These are phyloP conservation scores for Sinohyriopsis cumingii DNA, from an alignment of 2,888 invertebrate genomes.

Conservation along the genomic window DNA sequence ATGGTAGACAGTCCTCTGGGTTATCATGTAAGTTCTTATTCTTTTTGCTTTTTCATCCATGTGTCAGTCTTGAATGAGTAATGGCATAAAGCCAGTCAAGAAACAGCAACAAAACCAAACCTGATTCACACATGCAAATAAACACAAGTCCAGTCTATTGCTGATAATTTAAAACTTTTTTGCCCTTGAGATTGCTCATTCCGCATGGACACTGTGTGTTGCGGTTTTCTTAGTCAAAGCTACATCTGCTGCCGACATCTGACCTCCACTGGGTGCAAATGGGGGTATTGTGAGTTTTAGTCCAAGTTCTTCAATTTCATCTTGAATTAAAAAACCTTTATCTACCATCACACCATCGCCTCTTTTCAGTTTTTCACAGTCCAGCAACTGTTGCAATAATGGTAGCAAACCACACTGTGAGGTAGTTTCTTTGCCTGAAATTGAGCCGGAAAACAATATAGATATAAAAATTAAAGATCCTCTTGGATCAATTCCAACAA, in stretches of 20 bases:
- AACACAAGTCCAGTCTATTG: slow-evolving; percentile 5
- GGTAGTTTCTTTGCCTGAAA: slow-evolving; percentile 29
- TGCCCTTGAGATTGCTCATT: slow-evolving; percentile 16
- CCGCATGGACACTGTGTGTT: slow-evolving; percentile 19
- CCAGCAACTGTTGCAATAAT: slow-evolving; percentile 11
- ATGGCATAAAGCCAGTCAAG: too few species aligned
- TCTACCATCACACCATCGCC: slow-evolving; percentile 17
- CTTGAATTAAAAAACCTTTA: slow-evolving; percentile 18
- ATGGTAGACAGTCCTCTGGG: too few species aligned
- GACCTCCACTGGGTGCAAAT: slow-evolving; percentile 7
- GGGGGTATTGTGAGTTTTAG: slow-evolving; percentile 21
- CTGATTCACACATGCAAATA: slow-evolving; percentile 15
- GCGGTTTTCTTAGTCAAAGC: slow-evolving; percentile 11
- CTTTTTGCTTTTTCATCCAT: too few species aligned
- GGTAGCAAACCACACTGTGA: slow-evolving; percentile 17
- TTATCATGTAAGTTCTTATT: too few species aligned
- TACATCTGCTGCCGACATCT: too few species aligned
- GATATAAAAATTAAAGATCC: slow-evolving; percentile 32
- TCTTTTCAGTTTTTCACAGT: slow-evolving; percentile 6
- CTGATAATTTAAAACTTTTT: slow-evolving; percentile 23
- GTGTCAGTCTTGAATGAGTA: too few species aligned
- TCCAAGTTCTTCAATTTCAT: slow-evolving; percentile 17
- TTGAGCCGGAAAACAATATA: slow-evolving; percentile 18
- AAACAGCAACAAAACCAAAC: slow-evolving; percentile 12
- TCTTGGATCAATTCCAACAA: slow-evolving; percentile 28